Percentiles rank a stretch among this genome's conserved stretches.
Conservation (phyloP, 2,888 invertebrate species). For the Ischnus inquisitorius region DNA sequence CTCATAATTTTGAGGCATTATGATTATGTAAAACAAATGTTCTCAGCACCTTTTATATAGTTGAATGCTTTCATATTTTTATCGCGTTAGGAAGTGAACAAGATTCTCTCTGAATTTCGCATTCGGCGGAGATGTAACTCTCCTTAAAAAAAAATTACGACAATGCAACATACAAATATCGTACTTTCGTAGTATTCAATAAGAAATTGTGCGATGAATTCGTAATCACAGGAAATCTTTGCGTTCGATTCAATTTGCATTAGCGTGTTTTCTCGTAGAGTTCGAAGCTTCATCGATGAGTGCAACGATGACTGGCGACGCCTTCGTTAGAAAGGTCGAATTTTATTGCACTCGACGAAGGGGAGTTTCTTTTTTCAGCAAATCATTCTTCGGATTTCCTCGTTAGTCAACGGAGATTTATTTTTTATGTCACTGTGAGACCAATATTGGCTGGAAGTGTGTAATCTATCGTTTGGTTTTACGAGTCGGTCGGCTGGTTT, state of each 20-base stretch:
- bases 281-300: background rate
- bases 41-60: too few species aligned
- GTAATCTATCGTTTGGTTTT: conserved; percentile 71
- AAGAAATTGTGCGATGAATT: background rate
- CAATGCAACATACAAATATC: too few species aligned
- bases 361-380: background rate
- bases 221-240: background rate
- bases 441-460: conserved; percentile 34
- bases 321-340: background rate
- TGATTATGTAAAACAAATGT: too few species aligned
- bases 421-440: background rate
- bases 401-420: background rate
- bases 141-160: too few species aligned
- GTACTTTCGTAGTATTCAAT: too few species aligned
- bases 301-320: conserved; percentile 6
- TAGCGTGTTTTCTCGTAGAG: background rate
- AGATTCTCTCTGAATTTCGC: too few species aligned
- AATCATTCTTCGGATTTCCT: too few species aligned
- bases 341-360: background rate
- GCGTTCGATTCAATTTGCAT: background rate
- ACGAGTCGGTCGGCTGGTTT: conserved; percentile 68
- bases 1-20: too few species aligned
- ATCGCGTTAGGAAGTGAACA: too few species aligned
- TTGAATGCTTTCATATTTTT: too few species aligned
- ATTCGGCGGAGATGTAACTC: too few species aligned